Evolutionary conservation across 2,113 vertebrate genomes (phyloP).

Genomic region (Anarrhichthys ocellatus): DNA sequence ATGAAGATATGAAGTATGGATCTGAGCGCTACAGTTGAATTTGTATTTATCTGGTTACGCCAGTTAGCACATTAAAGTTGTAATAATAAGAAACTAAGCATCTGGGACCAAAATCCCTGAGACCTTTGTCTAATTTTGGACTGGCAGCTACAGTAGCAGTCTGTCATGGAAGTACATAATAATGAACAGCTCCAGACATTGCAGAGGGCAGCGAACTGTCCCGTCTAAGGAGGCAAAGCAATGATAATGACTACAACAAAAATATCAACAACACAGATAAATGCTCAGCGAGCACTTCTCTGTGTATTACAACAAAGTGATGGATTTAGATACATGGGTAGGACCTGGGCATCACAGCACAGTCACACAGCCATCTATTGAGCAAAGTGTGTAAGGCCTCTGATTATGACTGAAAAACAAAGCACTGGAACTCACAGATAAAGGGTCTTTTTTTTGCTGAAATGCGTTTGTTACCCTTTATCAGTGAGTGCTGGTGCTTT

Average conservation of each 20-base stretch:
- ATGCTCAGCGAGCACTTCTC: slow-evolving; percentile 19
- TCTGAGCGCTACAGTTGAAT: slow-evolving; percentile 12
- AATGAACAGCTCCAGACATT: slow-evolving; percentile 47
- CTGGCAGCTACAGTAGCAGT: slow-evolving; percentile 13
- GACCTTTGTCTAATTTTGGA: neutral
- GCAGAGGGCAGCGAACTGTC: slow-evolving; percentile 41
- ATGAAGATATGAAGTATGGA: slow-evolving; percentile 8
- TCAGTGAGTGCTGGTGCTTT: neutral
- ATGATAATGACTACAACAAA: slow-evolving; percentile 48
- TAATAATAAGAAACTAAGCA: neutral
- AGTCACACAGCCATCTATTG: neutral
- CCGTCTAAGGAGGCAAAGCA: slow-evolving; percentile 55
- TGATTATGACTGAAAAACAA: neutral
- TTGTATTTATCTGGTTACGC: neutral
- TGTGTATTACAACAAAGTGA: neutral
- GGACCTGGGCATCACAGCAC: neutral
- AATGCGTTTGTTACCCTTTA: too few relatives aligned
- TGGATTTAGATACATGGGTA: neutral
- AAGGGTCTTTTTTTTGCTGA: too few relatives aligned
- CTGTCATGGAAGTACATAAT: slow-evolving; percentile 13
- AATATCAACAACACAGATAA: slow-evolving; percentile 49
- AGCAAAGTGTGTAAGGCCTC: neutral
- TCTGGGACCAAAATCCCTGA: neutral
- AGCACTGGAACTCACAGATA: neutral
- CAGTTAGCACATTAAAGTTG: neutral